phyloP scores from a whole-genome alignment of 2,113 vertebrate species.

The Gallinago media region DNA sequence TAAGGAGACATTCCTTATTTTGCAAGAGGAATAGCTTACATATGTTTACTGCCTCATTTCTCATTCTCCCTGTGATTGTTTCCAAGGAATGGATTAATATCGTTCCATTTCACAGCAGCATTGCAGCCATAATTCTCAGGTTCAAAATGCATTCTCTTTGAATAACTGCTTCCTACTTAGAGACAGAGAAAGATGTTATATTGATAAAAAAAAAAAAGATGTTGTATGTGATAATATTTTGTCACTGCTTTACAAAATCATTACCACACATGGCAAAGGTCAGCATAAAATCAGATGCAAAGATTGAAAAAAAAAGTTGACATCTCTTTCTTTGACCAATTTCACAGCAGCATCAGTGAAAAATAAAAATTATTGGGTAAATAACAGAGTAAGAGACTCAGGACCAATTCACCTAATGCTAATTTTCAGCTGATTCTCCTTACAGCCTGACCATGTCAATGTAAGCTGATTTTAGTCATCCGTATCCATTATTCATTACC shows the following conservation, averaged over 20 bases:
- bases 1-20: neutral
- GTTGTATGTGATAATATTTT: neutral
- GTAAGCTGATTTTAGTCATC: neutral
- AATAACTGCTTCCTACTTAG: neutral
- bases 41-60: slow-evolving; percentile 9
- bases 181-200: neutral
- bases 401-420: neutral
- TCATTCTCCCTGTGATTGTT: slow-evolving; percentile 4
- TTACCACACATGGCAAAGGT: neutral
- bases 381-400: neutral
- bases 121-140: neutral
- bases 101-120: slow-evolving; percentile 8
- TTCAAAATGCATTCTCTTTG: neutral
- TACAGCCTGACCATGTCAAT: neutral
- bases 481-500: neutral
- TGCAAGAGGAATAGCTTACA: slow-evolving; percentile 12
- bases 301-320: neutral
- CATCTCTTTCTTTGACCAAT: neutral
- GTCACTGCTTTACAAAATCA: neutral
- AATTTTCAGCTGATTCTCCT: neutral
- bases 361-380: neutral
- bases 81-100: slow-evolving; percentile 29
- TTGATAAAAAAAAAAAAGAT: neutral
- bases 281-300: neutral
- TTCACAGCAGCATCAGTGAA: neutral